These are phyloP conservation scores for Chamaea fasciata DNA, from an alignment of 2,113 vertebrate species.

Conservation along the genomic window DNA sequence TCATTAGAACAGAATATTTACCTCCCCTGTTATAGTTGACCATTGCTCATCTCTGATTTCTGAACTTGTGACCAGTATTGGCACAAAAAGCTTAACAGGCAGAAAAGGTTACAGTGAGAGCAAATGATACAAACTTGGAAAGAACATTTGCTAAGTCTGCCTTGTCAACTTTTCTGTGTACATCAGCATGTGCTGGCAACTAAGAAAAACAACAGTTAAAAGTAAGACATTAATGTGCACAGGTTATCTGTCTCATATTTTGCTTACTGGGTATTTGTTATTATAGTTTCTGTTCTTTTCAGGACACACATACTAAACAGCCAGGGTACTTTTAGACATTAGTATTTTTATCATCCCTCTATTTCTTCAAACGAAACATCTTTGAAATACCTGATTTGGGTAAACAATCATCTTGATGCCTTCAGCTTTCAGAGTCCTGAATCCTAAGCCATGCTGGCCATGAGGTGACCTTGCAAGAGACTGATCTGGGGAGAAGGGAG, in stretches of 20 bases:
- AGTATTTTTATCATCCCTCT: background rate
- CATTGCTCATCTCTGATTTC: background rate
- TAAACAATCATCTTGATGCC: rapidly evolving
- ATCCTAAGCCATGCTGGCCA: background rate
- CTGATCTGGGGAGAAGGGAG: background rate
- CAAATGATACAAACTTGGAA: background rate
- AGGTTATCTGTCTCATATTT: background rate
- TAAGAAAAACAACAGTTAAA: background rate
- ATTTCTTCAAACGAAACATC: background rate
- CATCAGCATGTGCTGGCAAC: background rate
- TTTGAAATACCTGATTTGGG: background rate
- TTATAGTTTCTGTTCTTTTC: background rate
- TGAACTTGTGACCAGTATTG: background rate
- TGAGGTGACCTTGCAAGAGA: background rate
- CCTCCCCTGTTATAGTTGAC: background rate
- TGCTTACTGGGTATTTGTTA: background rate
- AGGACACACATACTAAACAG: background rate
- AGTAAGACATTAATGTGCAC: background rate
- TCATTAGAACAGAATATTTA: background rate
- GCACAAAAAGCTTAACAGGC: background rate
- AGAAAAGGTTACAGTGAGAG: background rate
- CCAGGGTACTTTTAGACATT: background rate
- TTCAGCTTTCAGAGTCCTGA: background rate
- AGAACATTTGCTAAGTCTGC: background rate
- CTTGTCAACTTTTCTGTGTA: background rate